These are phyloP conservation scores for Drosophila bunnanda DNA, from an alignment of 2,888 invertebrate genomes.

Conservation along the genomic window DNA sequence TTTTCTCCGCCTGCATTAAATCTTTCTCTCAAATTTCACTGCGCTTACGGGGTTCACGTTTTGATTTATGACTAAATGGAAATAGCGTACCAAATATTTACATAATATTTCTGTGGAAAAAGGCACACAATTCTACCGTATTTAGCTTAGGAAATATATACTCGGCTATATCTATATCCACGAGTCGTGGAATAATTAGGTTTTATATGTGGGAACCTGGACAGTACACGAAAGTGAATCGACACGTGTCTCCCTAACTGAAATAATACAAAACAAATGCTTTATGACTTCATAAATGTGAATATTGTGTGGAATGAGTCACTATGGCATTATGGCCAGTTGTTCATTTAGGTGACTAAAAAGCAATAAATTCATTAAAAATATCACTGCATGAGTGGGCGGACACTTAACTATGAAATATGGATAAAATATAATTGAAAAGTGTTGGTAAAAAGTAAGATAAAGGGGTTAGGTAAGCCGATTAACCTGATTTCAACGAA, in stretches of 20 bases:
- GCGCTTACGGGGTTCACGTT: constrained; percentile 18
- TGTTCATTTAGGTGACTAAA: constrained; percentile 36
- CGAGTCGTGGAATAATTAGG: constrained; percentile 45
- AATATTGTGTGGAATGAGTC: constrained; percentile 19
- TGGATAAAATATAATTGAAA: constrained; percentile 7
- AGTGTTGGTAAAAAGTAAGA: neutral
- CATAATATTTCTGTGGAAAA: constrained; percentile 36
- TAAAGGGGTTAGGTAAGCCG: constrained; percentile 8
- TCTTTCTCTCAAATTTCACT: constrained; percentile 23
- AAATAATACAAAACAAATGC: constrained; percentile 45
- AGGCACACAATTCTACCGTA: neutral
- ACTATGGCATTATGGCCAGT: constrained; percentile 8
- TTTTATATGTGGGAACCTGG: constrained; percentile 52
- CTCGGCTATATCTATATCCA: constrained; percentile 19
- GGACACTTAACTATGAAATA: constrained; percentile 5
- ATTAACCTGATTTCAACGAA: constrained; percentile 4
- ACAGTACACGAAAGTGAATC: constrained; percentile 56
- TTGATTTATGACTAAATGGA: constrained; percentile 43
- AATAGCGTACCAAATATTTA: constrained; percentile 31
- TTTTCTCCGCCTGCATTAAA: neutral
- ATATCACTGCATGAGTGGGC: constrained; percentile 4
- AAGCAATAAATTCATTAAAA: constrained; percentile 20
- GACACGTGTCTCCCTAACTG: constrained; percentile 40
- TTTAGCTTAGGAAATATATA: constrained; percentile 23
- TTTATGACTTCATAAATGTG: constrained; percentile 24